These are phyloP conservation scores for Iguana delicatissima DNA, from an alignment of 2,797 vertebrate genomes.

Conservation along the genomic window DNA sequence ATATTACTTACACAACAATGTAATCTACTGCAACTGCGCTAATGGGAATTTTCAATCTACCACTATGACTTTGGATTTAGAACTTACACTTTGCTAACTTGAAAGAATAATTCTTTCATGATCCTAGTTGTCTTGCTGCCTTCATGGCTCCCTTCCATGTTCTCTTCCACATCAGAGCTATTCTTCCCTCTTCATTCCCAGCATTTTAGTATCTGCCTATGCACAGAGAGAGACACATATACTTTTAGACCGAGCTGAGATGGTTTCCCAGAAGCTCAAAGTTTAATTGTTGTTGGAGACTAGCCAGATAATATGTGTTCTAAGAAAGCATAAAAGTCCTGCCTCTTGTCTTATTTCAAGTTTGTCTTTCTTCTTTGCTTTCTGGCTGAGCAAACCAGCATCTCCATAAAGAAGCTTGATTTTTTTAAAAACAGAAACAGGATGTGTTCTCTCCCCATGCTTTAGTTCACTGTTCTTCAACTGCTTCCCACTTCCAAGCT, in stretches of 20 bases:
- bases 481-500: neutral
- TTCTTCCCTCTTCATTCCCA: neutral
- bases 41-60: too few relatives aligned
- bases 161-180: neutral
- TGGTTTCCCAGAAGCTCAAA: conserved; percentile 13
- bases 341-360: neutral
- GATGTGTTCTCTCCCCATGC: neutral
- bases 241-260: conserved; percentile 12
- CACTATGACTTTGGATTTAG: too few relatives aligned
- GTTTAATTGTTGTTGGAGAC: conserved; percentile 17
- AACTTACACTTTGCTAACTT: neutral
- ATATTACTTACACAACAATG: too few relatives aligned
- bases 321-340: conserved; percentile 1
- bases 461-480: conserved; percentile 4
- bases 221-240: neutral
- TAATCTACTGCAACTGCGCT: too few relatives aligned
- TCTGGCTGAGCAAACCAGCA: neutral
- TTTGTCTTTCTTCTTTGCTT: conserved; percentile 24
- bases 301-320: conserved; percentile 26
- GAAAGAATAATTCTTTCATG: neutral
- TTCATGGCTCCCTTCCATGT: neutral
- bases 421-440: conserved; percentile 10
- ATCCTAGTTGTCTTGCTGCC: neutral
- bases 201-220: neutral
- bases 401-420: neutral